These are phyloP conservation scores for Heptranchias perlo DNA, from an alignment of 2,113 vertebrate species.

Conservation along the genomic window DNA sequence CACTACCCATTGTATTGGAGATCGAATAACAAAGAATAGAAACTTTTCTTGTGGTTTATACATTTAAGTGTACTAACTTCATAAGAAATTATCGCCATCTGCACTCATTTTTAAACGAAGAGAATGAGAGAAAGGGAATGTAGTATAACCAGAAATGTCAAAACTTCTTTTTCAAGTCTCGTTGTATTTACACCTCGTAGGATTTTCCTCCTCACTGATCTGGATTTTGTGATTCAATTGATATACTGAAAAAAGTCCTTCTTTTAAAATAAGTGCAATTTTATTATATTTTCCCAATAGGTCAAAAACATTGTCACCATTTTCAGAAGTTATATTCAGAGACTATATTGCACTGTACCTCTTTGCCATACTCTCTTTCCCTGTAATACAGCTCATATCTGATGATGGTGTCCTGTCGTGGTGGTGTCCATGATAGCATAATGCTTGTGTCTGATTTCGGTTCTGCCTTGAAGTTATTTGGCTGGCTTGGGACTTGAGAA, in stretches of 20 bases:
- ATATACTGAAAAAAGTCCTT: neutral
- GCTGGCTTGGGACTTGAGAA: constrained; percentile 83
- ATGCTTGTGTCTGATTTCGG: constrained; percentile 96
- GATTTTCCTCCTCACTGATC: too few relatives aligned
- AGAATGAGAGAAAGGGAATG: too few relatives aligned
- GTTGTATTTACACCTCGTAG: too few relatives aligned
- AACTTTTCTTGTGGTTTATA: too few relatives aligned
- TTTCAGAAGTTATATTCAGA: neutral
- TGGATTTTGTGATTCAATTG: too few relatives aligned
- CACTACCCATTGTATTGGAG: too few relatives aligned
- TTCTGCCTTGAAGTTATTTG: constrained; percentile 90
- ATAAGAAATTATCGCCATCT: too few relatives aligned
- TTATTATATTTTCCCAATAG: neutral
- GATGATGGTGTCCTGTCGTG: constrained; percentile 85
- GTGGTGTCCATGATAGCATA: constrained; percentile 87
- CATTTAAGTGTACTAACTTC: too few relatives aligned
- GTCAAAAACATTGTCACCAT: neutral
- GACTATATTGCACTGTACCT: constrained; percentile 61
- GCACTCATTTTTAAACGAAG: too few relatives aligned
- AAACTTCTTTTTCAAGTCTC: too few relatives aligned
- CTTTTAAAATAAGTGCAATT: neutral
- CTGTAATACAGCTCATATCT: constrained; percentile 90
- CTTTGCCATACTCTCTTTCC: constrained; percentile 88
- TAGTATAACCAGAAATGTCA: too few relatives aligned
- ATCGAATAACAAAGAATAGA: too few relatives aligned